Evolutionary conservation across 2,113 vertebrate species (phyloP).

Genomic region (Scortum barcoo): DNA sequence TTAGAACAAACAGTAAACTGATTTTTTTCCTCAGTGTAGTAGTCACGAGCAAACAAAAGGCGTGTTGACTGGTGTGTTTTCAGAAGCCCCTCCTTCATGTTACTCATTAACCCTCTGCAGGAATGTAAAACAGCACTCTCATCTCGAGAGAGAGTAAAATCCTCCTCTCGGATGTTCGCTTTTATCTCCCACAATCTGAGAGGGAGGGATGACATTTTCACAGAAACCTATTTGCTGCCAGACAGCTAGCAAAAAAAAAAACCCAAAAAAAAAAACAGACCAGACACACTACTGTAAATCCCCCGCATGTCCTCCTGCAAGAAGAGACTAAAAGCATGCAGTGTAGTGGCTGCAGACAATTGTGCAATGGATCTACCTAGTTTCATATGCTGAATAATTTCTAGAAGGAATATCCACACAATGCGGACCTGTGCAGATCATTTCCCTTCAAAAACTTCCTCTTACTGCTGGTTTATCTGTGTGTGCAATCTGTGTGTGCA

Average conservation of each 20-base stretch:
- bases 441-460: constrained; percentile 38
- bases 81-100: constrained; percentile 39
- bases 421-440: not conserved
- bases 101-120: constrained; percentile 64
- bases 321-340: constrained; percentile 17
- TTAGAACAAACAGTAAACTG: constrained; percentile 1
- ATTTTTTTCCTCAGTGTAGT: not conserved
- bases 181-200: constrained; percentile 35
- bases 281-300: constrained; percentile 1
- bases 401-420: not conserved
- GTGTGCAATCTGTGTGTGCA: not conserved
- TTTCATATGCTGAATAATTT: not conserved
- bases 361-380: not conserved
- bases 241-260: constrained; percentile 2
- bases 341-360: not conserved
- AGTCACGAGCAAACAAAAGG: not conserved
- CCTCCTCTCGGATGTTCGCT: constrained; percentile 16
- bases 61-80: constrained; percentile 18
- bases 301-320: not conserved
- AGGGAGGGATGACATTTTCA: constrained; percentile 18
- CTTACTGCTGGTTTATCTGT: constrained; percentile 8
- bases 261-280: too few relatives aligned
- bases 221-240: not conserved
- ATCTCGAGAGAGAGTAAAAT: constrained; percentile 10
- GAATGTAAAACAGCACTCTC: constrained; percentile 23